These are phyloP conservation scores for Gouania willdenowi DNA, from an alignment of 2,797 vertebrate species.

Conservation along the genomic window DNA sequence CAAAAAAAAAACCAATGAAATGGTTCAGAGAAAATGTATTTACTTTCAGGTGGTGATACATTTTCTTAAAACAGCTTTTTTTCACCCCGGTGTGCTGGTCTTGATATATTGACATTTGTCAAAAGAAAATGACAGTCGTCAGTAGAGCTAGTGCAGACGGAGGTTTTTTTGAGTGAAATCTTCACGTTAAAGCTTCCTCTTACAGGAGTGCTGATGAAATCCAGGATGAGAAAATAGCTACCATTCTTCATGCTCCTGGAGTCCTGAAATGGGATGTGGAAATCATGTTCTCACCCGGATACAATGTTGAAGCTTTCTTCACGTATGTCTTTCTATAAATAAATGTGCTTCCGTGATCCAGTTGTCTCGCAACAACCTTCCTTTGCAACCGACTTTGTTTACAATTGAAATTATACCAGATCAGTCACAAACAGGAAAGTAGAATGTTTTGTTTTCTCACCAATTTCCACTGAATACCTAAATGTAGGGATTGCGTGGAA, in stretches of 20 bases:
- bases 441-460: slow-evolving; percentile 25
- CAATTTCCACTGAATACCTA: too few relatives aligned
- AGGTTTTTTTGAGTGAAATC: slow-evolving; percentile 22
- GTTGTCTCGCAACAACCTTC: slow-evolving; percentile 52
- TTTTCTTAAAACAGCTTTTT: slow-evolving; percentile 32
- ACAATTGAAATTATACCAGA: slow-evolving; percentile 61
- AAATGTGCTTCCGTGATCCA: slow-evolving; percentile 46
- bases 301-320: slow-evolving; percentile 51
- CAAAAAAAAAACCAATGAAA: slow-evolving; percentile 33
- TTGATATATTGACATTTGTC: slow-evolving; percentile 32
- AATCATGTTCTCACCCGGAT: slow-evolving; percentile 59
- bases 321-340: slow-evolving; percentile 54
- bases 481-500: too few relatives aligned
- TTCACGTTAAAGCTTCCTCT: slow-evolving; percentile 32
- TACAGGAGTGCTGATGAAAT: slow-evolving; percentile 33
- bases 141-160: slow-evolving; percentile 6
- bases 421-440: slow-evolving; percentile 41
- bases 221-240: slow-evolving; percentile 29
- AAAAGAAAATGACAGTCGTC: slow-evolving; percentile 15
- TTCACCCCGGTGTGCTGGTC: not conserved
- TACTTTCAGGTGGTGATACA: slow-evolving; percentile 28
- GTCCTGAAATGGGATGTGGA: slow-evolving; percentile 42
- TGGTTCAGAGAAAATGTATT: slow-evolving; percentile 40
- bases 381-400: slow-evolving; percentile 45
- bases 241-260: slow-evolving; percentile 25